phyloP scores from a whole-genome alignment of 1,140 invertebrate species.

The Euura saliciscinereae region DNA sequence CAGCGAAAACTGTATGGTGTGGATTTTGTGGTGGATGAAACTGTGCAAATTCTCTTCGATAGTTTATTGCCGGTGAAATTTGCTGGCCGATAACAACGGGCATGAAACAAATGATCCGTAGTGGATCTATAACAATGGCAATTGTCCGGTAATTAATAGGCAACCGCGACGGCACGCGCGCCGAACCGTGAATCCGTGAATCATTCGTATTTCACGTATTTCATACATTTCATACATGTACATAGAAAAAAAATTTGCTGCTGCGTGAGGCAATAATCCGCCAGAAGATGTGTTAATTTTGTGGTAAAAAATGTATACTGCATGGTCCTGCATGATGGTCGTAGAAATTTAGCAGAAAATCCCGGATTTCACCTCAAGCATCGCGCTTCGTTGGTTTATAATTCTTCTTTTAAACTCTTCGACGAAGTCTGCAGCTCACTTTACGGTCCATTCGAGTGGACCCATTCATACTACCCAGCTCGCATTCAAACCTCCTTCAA shows the following conservation, averaged over 20 bases:
- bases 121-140: not conserved
- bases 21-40: too few species aligned
- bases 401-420: conserved; percentile 6
- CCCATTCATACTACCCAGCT: not conserved
- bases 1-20: too few species aligned
- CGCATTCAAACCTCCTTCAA: not conserved
- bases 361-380: too few species aligned
- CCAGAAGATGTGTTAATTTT: too few species aligned
- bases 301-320: too few species aligned
- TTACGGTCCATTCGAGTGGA: not conserved
- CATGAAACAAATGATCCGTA: not conserved
- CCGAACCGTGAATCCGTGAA: too few species aligned
- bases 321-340: too few species aligned
- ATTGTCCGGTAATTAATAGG: not conserved
- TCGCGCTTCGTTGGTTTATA: not conserved
- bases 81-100: not conserved
- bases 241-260: too few species aligned
- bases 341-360: too few species aligned
- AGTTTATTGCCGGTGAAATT: not conserved
- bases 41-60: not conserved
- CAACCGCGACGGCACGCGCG: not conserved
- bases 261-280: too few species aligned
- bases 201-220: too few species aligned
- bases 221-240: too few species aligned
- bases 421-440: not conserved